A percentile compares a stretch with the other conserved stretches of the same genome.
Evolutionary conservation across 2,797 vertebrate genomes (phyloP).

Genomic region (Eidolon dupreanum): DNA sequence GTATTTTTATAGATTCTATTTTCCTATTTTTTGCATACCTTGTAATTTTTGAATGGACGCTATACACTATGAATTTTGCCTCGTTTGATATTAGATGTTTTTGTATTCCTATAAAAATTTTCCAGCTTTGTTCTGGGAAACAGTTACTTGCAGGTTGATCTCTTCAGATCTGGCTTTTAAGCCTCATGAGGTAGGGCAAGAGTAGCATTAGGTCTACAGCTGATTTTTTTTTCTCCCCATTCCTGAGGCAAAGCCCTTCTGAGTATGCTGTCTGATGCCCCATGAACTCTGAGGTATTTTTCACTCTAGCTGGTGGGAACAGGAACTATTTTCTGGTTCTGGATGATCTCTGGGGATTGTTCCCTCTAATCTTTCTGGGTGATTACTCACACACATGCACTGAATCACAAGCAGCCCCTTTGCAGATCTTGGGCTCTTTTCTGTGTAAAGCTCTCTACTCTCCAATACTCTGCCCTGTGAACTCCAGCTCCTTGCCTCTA

Average conservation of each 20-base stretch:
- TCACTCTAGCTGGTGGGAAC: not conserved
- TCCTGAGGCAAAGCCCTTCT: not conserved
- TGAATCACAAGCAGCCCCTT: not conserved
- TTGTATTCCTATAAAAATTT: not conserved
- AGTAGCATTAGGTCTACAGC: not conserved
- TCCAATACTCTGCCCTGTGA: not conserved
- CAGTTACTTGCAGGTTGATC: not conserved
- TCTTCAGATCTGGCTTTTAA: not conserved
- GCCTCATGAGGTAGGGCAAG: not conserved
- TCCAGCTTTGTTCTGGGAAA: slow-evolving; percentile 12
- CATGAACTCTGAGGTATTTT: not conserved
- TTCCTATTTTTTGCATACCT: not conserved
- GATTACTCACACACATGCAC: not conserved
- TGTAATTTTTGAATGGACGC: not conserved
- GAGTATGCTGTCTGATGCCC: not conserved
- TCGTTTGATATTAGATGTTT: not conserved
- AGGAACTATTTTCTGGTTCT: not conserved
- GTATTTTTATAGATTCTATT: not conserved
- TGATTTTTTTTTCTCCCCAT: not conserved
- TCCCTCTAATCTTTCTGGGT: not conserved
- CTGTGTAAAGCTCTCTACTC: not conserved
- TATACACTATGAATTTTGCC: not conserved
- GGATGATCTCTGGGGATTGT: not conserved
- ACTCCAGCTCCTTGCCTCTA: not conserved
- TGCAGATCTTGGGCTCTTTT: not conserved